These are phyloP conservation scores for Tricholaema leucomelas DNA, from an alignment of 2,113 vertebrate species.

Conservation along the genomic window DNA sequence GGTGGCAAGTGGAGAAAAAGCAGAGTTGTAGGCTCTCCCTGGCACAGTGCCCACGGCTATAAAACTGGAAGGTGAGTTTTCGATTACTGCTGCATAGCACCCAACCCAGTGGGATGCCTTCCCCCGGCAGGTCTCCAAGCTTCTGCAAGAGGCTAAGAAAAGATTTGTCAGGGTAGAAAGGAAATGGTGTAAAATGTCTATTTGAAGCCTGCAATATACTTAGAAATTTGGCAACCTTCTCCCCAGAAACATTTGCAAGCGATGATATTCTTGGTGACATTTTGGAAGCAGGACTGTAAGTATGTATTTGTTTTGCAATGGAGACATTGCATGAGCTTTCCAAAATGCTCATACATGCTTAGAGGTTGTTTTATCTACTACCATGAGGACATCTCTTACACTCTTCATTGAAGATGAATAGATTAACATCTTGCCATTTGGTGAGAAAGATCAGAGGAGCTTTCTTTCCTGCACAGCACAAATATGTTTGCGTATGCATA, in stretches of 20 bases:
- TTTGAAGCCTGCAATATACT: background rate
- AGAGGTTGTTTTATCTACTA: constrained; percentile 55
- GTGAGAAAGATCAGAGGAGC: background rate
- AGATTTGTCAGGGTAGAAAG: background rate
- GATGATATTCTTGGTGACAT: constrained; percentile 5
- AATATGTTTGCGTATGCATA: background rate
- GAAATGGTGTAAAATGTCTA: background rate
- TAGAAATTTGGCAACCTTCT: constrained; percentile 22
- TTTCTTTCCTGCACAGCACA: background rate
- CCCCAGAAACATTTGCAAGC: constrained; percentile 26
- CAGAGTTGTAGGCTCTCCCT: background rate
- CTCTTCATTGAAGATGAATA: constrained; percentile 18
- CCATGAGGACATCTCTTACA: constrained; percentile 4
- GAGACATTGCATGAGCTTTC: constrained; percentile 52
- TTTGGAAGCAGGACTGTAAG: constrained; percentile 50
- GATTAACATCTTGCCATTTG: constrained; percentile 27
- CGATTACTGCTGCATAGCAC: background rate
- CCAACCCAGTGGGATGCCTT: background rate
- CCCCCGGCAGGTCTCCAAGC: background rate
- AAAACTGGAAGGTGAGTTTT: background rate
- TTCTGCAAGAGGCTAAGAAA: background rate
- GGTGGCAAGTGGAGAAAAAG: background rate
- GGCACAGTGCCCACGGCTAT: fast-evolving
- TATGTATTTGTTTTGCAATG: constrained; percentile 59
- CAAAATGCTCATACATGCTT: background rate